Conservation (phyloP, 2,888 invertebrate genomes). For the Leptopilina drosophilae region DNA sequence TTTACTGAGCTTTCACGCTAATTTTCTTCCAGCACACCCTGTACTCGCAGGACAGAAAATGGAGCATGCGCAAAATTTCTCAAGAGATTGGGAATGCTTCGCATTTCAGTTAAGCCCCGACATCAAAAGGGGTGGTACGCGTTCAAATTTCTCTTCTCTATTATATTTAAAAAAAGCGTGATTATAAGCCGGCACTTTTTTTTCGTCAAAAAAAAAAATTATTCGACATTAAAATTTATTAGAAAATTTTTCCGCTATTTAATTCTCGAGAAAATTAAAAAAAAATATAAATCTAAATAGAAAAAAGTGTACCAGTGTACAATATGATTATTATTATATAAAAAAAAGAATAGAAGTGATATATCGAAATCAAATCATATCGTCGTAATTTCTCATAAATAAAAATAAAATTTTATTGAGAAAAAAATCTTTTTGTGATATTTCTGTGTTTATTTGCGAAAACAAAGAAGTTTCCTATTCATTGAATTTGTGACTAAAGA, state of each 20-base stretch:
- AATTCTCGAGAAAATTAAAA: not conserved
- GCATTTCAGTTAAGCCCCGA: conserved; percentile 72
- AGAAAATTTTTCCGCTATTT: not conserved
- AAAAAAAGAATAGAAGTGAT: not conserved
- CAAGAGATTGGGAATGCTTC: conserved; percentile 49
- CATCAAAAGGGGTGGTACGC: conserved; percentile 69
- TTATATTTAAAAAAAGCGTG: conserved; percentile 50
- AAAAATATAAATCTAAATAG: no score
- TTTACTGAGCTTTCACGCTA: conserved; percentile 50
- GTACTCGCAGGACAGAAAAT: conserved; percentile 36
- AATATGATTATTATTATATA: not conserved
- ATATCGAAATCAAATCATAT: conserved; percentile 26
- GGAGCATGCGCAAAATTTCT: conserved; percentile 52
- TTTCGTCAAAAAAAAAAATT: not conserved
- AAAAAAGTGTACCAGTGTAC: not conserved
- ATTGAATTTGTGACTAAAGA: not conserved
- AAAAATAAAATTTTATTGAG: not conserved
- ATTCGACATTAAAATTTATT: not conserved
- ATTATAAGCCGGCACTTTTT: conserved; percentile 35
- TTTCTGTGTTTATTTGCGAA: not conserved
- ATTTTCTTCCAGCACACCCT: conserved; percentile 52
- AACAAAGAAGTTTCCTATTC: not conserved
- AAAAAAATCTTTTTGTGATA: not conserved
- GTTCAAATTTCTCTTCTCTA: conserved; percentile 54
- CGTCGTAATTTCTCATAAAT: not conserved